A percentile compares a stretch with the other conserved stretches of the same genome.
Evolutionary conservation across 2,888 invertebrate genomes (phyloP).

Genomic region (Polymixis flavicincta): DNA sequence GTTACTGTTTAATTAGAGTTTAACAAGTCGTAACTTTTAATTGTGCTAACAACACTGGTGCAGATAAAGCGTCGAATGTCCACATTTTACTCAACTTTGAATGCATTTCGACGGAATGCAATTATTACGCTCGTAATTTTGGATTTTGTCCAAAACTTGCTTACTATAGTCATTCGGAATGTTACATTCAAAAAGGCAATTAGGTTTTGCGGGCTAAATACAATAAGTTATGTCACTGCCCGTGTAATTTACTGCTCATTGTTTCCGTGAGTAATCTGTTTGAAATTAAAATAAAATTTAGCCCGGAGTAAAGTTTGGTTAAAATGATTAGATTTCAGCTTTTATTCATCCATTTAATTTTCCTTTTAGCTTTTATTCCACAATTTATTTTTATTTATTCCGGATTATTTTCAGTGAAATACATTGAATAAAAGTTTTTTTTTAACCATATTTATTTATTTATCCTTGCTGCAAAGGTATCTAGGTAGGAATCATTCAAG

Average conservation of each 20-base stretch:
- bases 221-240: slow-evolving; percentile 37
- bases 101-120: slow-evolving; percentile 78
- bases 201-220: slow-evolving; percentile 53
- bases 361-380: neutral
- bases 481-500: neutral
- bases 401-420: neutral
- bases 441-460: neutral
- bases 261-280: slow-evolving; percentile 20
- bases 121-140: slow-evolving; percentile 80
- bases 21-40: slow-evolving; percentile 57
- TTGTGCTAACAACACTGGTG: slow-evolving; percentile 55
- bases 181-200: slow-evolving; percentile 54
- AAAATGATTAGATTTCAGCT: slow-evolving; percentile 6
- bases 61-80: slow-evolving; percentile 73
- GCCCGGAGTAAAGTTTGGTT: neutral
- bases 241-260: slow-evolving; percentile 39
- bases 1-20: slow-evolving; percentile 46
- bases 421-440: neutral
- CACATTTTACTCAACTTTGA: slow-evolving; percentile 80
- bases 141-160: slow-evolving; percentile 73
- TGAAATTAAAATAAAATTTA: slow-evolving; percentile 21
- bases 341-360: neutral
- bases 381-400: neutral
- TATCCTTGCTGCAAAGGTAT: neutral
- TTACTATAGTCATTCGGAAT: slow-evolving; percentile 48